Conservation (phyloP, 2,888 invertebrate species). For the Agrochola litura region DNA sequence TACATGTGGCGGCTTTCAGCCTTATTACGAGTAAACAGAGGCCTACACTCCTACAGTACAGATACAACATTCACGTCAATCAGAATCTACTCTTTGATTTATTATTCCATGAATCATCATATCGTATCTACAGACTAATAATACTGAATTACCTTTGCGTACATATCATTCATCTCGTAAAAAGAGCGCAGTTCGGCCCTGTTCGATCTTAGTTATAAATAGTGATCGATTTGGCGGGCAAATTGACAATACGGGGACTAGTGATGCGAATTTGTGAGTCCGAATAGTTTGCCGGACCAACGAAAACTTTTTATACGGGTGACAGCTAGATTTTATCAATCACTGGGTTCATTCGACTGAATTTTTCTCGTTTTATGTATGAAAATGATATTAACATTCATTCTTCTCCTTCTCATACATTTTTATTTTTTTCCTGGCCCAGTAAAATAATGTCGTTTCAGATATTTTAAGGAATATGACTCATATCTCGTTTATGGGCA, state of each 20-base stretch:
- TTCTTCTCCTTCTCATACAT: not conserved
- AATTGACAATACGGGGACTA: slow-evolving; percentile 78
- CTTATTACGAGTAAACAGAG: slow-evolving; percentile 42
- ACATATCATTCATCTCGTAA: slow-evolving; percentile 61
- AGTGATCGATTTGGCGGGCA: slow-evolving; percentile 86
- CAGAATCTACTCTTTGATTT: slow-evolving; percentile 56
- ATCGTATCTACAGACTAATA: slow-evolving; percentile 52
- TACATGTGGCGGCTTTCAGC: slow-evolving; percentile 53
- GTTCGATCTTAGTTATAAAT: slow-evolving; percentile 80
- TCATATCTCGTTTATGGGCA: slow-evolving; percentile 39
- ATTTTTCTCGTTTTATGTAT: not conserved
- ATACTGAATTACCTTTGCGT: slow-evolving; percentile 54
- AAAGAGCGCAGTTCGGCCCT: slow-evolving; percentile 55
- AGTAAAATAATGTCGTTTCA: slow-evolving; percentile 25
- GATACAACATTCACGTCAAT: slow-evolving; percentile 52
- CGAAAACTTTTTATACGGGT: slow-evolving; percentile 50
- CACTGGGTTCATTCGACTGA: slow-evolving; percentile 35
- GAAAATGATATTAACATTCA: slow-evolving; percentile 24
- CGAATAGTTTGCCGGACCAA: slow-evolving; percentile 49
- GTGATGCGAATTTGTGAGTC: slow-evolving; percentile 63
- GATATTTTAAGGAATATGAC: slow-evolving; percentile 28
- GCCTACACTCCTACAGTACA: slow-evolving; percentile 19
- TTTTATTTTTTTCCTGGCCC: not conserved
- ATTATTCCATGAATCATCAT: slow-evolving; percentile 61
- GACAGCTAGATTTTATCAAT: slow-evolving; percentile 51